Evolutionary conservation across 1,140 invertebrate species (phyloP).

Genomic region (Rhagoletis pomonella): DNA sequence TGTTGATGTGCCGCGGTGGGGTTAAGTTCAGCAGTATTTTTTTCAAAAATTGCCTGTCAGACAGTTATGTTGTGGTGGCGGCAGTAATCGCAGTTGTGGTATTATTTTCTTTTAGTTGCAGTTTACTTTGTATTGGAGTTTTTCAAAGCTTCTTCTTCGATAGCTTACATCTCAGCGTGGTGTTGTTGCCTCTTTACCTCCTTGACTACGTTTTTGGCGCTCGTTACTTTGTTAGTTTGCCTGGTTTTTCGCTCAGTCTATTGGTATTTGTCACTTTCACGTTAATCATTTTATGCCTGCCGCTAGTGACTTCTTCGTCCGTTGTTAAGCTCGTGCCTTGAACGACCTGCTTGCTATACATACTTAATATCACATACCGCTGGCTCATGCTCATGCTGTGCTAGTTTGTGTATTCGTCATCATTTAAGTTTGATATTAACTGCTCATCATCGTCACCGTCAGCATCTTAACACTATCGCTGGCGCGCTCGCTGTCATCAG

Average conservation of each 20-base stretch:
- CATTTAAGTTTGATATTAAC: constrained; percentile 12
- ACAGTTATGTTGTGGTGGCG: neutral
- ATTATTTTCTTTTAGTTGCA: neutral
- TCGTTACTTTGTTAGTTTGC: neutral
- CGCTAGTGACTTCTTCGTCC: neutral
- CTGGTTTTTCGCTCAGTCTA: constrained; percentile 5
- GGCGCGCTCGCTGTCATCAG: constrained; percentile 13
- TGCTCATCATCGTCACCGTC: constrained; percentile 35
- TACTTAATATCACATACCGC: neutral
- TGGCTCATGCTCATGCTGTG: neutral
- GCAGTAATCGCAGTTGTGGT: neutral
- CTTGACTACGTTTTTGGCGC: neutral
- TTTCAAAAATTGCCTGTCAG: constrained; percentile 3
- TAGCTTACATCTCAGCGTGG: neutral
- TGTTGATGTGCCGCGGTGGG: constrained; percentile 14
- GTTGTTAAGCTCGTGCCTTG: neutral
- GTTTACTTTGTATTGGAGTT: neutral
- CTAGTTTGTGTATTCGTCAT: neutral
- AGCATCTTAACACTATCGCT: neutral
- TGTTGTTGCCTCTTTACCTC: neutral
- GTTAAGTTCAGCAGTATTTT: constrained; percentile 10
- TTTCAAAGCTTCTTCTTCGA: neutral
- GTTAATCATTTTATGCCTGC: constrained; percentile 42
- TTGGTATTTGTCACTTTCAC: constrained; percentile 49
- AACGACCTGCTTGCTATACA: neutral